Conservation (phyloP, 2,113 vertebrate species). For the Stigmatopora nigra region DNA sequence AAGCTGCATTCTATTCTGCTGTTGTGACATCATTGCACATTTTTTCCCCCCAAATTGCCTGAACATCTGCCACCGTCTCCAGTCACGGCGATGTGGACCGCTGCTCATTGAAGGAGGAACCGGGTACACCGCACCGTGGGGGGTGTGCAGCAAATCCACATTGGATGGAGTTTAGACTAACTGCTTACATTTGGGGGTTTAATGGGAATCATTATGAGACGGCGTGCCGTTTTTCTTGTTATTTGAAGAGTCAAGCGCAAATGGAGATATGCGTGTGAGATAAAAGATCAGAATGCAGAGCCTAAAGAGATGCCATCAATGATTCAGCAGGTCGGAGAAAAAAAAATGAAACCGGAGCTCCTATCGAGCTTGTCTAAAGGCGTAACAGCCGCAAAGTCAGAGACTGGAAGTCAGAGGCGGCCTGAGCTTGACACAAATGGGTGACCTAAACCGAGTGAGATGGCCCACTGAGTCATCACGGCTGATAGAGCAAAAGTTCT, state of each 20-base stretch:
- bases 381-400: neutral
- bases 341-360: slow-evolving; percentile 5
- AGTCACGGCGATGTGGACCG: slow-evolving; percentile 30
- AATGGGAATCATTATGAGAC: slow-evolving; percentile 20
- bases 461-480: too few relatives aligned
- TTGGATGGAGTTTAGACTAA: slow-evolving; percentile 27
- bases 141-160: slow-evolving; percentile 13
- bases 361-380: neutral
- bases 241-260: neutral
- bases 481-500: neutral
- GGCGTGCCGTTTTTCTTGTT: slow-evolving; percentile 19
- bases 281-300: neutral
- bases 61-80: slow-evolving; percentile 43
- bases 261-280: neutral
- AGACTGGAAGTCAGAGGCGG: neutral
- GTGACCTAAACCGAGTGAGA: neutral
- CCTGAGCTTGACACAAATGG: neutral
- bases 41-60: slow-evolving; percentile 27
- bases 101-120: slow-evolving; percentile 20
- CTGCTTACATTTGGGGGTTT: slow-evolving; percentile 34
- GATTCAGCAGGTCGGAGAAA: slow-evolving; percentile 1
- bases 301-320: neutral
- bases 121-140: neutral
- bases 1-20: slow-evolving; percentile 11
- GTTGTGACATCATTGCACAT: slow-evolving; percentile 26